Evolutionary conservation across 2,797 vertebrate species (phyloP).

Genomic region (Trematomus bernacchii): DNA sequence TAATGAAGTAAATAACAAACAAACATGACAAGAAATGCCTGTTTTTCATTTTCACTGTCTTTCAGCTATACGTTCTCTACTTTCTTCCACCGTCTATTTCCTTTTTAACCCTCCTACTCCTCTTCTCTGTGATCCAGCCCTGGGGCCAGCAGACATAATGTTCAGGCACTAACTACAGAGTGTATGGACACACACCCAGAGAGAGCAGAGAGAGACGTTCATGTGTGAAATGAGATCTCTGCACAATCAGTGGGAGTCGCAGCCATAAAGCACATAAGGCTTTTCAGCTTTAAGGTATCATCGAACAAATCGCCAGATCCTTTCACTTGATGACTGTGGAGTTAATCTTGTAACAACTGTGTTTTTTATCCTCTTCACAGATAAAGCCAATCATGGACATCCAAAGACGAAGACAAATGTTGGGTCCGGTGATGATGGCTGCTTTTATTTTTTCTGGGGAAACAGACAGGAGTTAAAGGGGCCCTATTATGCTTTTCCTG

Average conservation of each 20-base stretch:
- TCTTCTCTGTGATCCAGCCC: conserved; percentile 66
- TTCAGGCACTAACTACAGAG: conserved; percentile 79
- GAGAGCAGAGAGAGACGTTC: conserved; percentile 72
- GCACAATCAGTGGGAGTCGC: conserved; percentile 80
- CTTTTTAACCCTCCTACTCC: conserved; percentile 21
- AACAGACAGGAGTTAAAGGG: background rate
- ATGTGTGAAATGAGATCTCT: conserved; percentile 85
- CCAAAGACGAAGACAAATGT: conserved; percentile 7
- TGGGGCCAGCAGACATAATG: conserved; percentile 76
- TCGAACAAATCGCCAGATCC: conserved; percentile 63
- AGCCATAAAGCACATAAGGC: conserved; percentile 71
- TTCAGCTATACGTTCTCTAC: conserved; percentile 9
- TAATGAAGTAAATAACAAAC: background rate
- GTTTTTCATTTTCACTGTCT: conserved; percentile 44
- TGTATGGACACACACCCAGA: conserved; percentile 49
- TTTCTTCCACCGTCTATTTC: conserved; percentile 26
- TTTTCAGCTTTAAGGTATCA: conserved; percentile 77
- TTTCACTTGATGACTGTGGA: conserved; percentile 55
- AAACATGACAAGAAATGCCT: background rate
- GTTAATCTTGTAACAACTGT: conserved; percentile 50
- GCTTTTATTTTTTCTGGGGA: background rate
- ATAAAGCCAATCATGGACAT: conserved; percentile 42
- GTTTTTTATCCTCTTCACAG: conserved; percentile 51
- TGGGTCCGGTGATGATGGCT: background rate
- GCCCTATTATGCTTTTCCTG: no score